These are phyloP conservation scores for Galerucella pusilla DNA, from an alignment of 2,888 invertebrate species.

Conservation along the genomic window DNA sequence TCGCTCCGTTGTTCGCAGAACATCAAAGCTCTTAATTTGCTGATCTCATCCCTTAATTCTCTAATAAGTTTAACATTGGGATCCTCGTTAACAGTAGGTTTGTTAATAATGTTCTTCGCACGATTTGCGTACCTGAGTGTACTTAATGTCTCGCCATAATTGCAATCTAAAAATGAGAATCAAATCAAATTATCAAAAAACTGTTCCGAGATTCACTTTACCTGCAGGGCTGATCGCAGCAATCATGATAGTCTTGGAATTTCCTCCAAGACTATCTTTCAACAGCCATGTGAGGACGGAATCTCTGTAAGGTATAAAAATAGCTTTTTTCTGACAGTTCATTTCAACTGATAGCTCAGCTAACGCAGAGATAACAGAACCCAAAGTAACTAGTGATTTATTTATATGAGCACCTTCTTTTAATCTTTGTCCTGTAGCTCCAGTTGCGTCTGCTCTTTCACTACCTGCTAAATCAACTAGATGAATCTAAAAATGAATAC, in stretches of 20 bases:
- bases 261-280: slow-evolving; percentile 89
- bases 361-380: slow-evolving; percentile 87
- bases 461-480: slow-evolving; percentile 91
- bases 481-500: slow-evolving; percentile 69
- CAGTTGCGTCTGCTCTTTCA: slow-evolving; percentile 89
- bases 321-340: slow-evolving; percentile 59
- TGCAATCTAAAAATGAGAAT: slow-evolving; percentile 71
- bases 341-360: slow-evolving; percentile 72
- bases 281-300: slow-evolving; percentile 90
- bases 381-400: slow-evolving; percentile 88
- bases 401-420: slow-evolving; percentile 93
- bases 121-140: slow-evolving; percentile 89
- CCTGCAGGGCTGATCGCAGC: slow-evolving; percentile 75
- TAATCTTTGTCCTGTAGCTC: slow-evolving; percentile 89
- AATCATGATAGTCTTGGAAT: slow-evolving; percentile 93
- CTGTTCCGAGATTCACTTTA: slow-evolving; percentile 38
- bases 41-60: slow-evolving; percentile 86
- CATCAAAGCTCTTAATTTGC: slow-evolving; percentile 81
- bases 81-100: slow-evolving; percentile 91
- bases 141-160: slow-evolving; percentile 88
- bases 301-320: slow-evolving; percentile 89
- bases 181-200: too few relatives aligned
- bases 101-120: slow-evolving; percentile 91
- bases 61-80: slow-evolving; percentile 88
- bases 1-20: slow-evolving; percentile 71